Conservation (phyloP, 2,797 vertebrate species). For the Darevskia nairensis region DNA sequence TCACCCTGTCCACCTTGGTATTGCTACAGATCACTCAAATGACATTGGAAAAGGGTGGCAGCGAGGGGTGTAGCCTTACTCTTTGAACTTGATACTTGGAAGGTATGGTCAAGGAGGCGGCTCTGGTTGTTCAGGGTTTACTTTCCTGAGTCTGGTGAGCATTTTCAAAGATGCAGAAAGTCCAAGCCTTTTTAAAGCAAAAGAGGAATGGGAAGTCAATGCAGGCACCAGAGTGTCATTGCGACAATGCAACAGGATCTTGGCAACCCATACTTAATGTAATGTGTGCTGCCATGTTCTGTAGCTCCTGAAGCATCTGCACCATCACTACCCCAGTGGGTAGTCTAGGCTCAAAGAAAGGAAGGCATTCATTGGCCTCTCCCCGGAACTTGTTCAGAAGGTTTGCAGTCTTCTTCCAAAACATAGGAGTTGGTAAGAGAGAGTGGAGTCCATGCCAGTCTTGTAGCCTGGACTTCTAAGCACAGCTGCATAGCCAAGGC, state of each 20-base stretch:
- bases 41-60: too few relatives aligned
- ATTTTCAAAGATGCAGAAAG: neutral
- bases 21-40: too few relatives aligned
- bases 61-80: neutral
- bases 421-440: neutral
- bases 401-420: neutral
- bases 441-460: neutral
- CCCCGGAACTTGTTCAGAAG: neutral
- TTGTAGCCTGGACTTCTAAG: neutral
- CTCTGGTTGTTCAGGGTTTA: neutral
- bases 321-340: neutral
- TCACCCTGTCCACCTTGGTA: too few relatives aligned
- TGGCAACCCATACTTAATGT: neutral
- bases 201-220: neutral
- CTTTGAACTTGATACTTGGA: neutral
- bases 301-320: neutral
- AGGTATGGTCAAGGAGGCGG: neutral
- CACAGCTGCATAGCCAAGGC: neutral
- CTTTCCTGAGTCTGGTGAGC: neutral
- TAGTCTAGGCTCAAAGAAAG: neutral
- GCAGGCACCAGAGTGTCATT: neutral
- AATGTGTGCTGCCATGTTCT: neutral
- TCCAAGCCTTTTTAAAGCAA: neutral
- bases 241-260: neutral
- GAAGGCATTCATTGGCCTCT: neutral